phyloP scores from a whole-genome alignment of 2,113 vertebrate genomes.

The Potamarius usumacintae region DNA sequence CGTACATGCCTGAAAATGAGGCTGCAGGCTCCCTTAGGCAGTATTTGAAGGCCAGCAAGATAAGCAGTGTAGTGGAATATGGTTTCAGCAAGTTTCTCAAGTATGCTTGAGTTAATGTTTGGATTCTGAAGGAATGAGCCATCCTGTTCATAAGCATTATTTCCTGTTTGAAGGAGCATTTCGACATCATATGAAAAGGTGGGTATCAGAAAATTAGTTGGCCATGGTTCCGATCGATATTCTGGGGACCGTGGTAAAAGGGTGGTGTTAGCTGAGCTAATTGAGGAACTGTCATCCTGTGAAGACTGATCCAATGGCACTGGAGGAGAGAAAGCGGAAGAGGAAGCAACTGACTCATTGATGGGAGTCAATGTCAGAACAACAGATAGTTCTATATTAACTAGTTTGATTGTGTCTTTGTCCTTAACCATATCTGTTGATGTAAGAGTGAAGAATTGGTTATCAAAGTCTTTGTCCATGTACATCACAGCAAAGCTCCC shows the following conservation, averaged over 20 bases:
- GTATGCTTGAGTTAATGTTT: constrained; percentile 47
- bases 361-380: constrained; percentile 51
- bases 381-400: constrained; percentile 52
- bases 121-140: constrained; percentile 44
- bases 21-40: constrained; percentile 43
- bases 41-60: constrained; percentile 40
- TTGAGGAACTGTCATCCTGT: constrained; percentile 45
- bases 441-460: constrained; percentile 32
- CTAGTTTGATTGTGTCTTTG: constrained; percentile 57
- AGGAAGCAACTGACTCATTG: constrained; percentile 17
- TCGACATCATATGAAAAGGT: constrained; percentile 48
- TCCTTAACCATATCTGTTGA: constrained; percentile 47
- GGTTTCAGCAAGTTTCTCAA: constrained; percentile 49
- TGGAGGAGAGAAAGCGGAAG: constrained; percentile 24
- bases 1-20: constrained; percentile 25
- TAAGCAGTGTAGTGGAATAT: constrained; percentile 50
- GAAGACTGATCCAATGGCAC: constrained; percentile 40
- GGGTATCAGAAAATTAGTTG: constrained; percentile 49
- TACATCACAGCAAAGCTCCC: no score
- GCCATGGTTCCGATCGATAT: constrained; percentile 12
- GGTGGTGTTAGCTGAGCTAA: constrained; percentile 41
- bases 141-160: constrained; percentile 44
- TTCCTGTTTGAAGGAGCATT: constrained; percentile 44
- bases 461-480: no score
- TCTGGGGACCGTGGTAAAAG: constrained; percentile 39